Evolutionary conservation across 2,888 invertebrate species (phyloP), one percentile per base, ranked within the genome.

Genomic region (Onthophagus sagittarius): DNA sequence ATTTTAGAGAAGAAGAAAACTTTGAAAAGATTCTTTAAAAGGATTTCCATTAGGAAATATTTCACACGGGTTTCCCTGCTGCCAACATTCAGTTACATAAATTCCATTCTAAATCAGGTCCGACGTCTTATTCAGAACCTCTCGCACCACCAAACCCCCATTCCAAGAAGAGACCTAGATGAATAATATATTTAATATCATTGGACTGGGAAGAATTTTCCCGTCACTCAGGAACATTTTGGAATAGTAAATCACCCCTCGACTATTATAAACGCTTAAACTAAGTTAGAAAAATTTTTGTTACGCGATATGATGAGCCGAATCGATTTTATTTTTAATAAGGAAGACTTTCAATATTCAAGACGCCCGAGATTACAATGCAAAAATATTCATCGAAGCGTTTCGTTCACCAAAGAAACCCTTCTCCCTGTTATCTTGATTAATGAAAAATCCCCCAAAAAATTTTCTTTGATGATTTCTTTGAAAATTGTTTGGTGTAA

Each of bases 121-220:
- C 11, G 39, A 53, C 39, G 39, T 53, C 39, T 53, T 53, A 53
- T 53, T 53, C 39, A 11, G 39, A 11, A 7, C 39, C 9, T 11
- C 39, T 53, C 39, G 39, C 39, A 53, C 7, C 39, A 23, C 23
- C 23, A 23, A 23, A 23, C 39, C 39, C 11, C 39, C 39, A 23
- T 23, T 23, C 23, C 23, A 23, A 23, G 23, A 23, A 53, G 39
- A 53, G 11, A 53, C 67, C 67, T 31, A 67, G 67, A 67, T 32
- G 67, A 67, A 67, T 67, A 67, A 67, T 67, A 67, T 31, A 67
- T 67, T 67, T 67, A 67, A 67, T 67, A 67, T 67, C 23, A 67
- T 11, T 32, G 32, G 67, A 67, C 67, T 23, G 23, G 67, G n/a
- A 67, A 67, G 67, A 67, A 67, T 67, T 67, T 67, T 67, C 39